phyloP scores from a whole-genome alignment of 2,888 invertebrate species.

The Nemoura dubitans region DNA sequence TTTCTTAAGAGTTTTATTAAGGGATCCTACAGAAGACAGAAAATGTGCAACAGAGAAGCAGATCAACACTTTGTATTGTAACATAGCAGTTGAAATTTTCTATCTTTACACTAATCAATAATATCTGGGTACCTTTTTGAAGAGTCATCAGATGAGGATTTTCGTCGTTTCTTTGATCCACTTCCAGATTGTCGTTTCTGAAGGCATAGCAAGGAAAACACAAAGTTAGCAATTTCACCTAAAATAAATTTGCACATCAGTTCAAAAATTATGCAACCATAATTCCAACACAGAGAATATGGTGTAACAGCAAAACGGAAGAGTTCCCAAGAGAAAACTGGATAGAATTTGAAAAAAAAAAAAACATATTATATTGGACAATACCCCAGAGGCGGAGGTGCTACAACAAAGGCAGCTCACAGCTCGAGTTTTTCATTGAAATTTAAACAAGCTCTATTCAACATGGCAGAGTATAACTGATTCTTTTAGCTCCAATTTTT shows the following conservation, averaged over 20 bases:
- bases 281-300: not conserved
- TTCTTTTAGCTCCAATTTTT: not conserved
- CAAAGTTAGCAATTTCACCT: conserved; percentile 60
- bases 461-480: not conserved
- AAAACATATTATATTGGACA: not conserved
- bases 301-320: not conserved
- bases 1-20: too few species aligned
- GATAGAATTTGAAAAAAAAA: not conserved
- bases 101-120: too few species aligned
- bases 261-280: not conserved
- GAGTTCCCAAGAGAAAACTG: not conserved
- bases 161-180: conserved; percentile 64
- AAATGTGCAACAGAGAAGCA: too few species aligned
- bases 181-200: conserved; percentile 65
- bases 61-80: too few species aligned
- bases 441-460: not conserved
- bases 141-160: conserved; percentile 65
- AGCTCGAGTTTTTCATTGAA: not conserved
- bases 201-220: conserved; percentile 57
- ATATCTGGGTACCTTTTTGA: conserved; percentile 62
- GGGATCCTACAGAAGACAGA: too few species aligned
- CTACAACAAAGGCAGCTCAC: not conserved
- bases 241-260: not conserved
- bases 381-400: not conserved
- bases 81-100: too few species aligned